These are phyloP conservation scores for Hyphantria cunea DNA, from an alignment of 1,140 invertebrate species.

Conservation along the genomic window DNA sequence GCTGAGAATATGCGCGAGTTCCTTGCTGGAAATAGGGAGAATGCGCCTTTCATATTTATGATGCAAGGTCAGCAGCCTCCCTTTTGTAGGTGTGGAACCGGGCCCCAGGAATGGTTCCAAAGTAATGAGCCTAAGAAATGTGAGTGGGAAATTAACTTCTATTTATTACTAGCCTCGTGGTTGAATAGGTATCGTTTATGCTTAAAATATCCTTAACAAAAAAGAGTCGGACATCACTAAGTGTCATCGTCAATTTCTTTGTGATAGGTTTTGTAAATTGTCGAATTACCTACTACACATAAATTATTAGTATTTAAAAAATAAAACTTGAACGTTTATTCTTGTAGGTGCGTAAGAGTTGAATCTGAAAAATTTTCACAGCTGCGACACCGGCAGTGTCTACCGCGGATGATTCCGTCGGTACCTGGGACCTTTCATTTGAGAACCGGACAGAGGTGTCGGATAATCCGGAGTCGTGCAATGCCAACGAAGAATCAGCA, in stretches of 20 bases:
- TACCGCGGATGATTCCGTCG: constrained; percentile 39
- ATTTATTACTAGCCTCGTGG: neutral
- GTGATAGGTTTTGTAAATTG: too few species aligned
- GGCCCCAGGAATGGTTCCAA: constrained; percentile 57
- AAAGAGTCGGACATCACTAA: too few species aligned
- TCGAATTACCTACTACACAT: too few species aligned
- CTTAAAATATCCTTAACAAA: too few species aligned
- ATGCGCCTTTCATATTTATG: constrained; percentile 65
- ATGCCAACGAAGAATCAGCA: constrained; percentile 47
- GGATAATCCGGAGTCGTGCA: constrained; percentile 41
- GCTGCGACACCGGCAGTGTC: constrained; percentile 55
- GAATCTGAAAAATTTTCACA: constrained; percentile 66
- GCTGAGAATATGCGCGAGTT: constrained; percentile 65
- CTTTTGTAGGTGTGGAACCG: constrained; percentile 57
- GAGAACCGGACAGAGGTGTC: constrained; percentile 58
- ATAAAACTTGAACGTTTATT: constrained; percentile 21
- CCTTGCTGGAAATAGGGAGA: constrained; percentile 51
- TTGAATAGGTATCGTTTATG: too few species aligned
- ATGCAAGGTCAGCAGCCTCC: constrained; percentile 61
- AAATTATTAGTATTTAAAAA: too few species aligned
- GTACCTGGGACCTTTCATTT: constrained; percentile 50
- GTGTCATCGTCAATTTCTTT: too few species aligned
- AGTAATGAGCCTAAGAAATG: constrained; percentile 65
- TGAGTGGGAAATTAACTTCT: constrained; percentile 33
- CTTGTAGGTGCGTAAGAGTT: constrained; percentile 72